Base-by-base conservation (phyloP, 2,888 invertebrate genomes). In the Peribatodes rhomboidaria region DNA sequence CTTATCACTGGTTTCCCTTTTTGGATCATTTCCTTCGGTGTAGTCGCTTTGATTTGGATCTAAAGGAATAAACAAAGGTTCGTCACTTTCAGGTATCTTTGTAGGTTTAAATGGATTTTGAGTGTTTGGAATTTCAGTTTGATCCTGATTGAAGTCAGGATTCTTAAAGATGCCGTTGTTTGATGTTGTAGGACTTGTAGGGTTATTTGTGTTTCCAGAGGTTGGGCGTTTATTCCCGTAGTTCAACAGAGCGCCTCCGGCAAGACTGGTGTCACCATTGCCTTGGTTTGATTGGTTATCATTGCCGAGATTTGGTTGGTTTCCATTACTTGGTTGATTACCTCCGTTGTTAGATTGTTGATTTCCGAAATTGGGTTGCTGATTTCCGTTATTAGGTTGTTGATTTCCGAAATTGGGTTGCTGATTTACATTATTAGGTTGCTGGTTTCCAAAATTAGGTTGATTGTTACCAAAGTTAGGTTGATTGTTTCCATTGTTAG, bases 41-140 rank as follows among this genome's bases (percentile, higher is more conserved):
- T 88, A 87, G 0, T 76, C 67, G 54, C 84, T 85, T 49, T 85
- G 80, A 53, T 86, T 84, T 3, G 87, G 83, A 35, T 80, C 78
- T 1, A 92, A 81, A 18, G 91, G 89, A 18, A 92, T 78, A 61
- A 86, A 85, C 3, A 86, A 71, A 8, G 92, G 90, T 20, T 61
- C 69, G 65, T 82, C 83, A n/a, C 79, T 75, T 22, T 47, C 59
- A 31, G 85, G 81, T 58, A 82, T 83, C 66, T 83, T 80, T 0
- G 83, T 86, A 1, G 83, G 74, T 65, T 71, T 10, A 33, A 10
- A 14, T 65, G 68, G 44, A 68, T 66, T 44, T 39, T 65, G 52
- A 27, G 53, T 49, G 64, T 54, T 33, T 64, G 49, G 33, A 11
- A 65, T 67, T n/a, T 66, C 56, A 33, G 41, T 57, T 52, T 54